A percentile compares a stretch with the other conserved stretches of the same genome.
phyloP scores from a whole-genome alignment of 2,888 invertebrate genomes.

The Phengaris arion region DNA sequence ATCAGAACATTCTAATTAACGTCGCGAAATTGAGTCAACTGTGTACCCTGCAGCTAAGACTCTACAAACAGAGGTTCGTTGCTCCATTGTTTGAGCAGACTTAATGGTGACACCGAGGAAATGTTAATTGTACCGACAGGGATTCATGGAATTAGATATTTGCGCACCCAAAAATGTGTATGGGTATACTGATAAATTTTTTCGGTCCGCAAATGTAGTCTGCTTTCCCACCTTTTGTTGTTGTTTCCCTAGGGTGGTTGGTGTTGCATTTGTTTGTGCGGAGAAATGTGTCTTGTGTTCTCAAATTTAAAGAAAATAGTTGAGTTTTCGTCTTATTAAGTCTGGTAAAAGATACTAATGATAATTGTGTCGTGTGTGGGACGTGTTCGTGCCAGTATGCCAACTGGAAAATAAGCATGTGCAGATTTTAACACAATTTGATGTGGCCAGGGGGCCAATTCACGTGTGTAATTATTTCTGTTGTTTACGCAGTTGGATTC shows the following conservation, averaged over 20 bases:
- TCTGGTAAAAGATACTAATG: too few relatives aligned
- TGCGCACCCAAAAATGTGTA: constrained; percentile 45
- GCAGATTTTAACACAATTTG: too few relatives aligned
- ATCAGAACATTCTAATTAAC: constrained; percentile 42
- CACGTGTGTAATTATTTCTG: too few relatives aligned
- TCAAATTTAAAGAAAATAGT: neutral
- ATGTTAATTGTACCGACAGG: constrained; percentile 71
- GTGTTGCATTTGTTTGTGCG: too few relatives aligned
- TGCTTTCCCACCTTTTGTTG: neutral
- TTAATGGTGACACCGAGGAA: constrained; percentile 74
- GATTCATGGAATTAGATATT: constrained; percentile 58
- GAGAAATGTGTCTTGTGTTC: neutral
- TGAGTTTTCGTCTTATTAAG: neutral
- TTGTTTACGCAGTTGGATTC: too few relatives aligned
- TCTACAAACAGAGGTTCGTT: constrained; percentile 60
- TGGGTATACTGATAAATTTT: neutral
- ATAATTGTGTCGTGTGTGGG: too few relatives aligned
- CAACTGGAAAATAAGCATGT: too few relatives aligned
- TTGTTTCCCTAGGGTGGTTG: neutral
- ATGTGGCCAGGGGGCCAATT: too few relatives aligned
- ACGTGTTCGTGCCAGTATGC: too few relatives aligned
- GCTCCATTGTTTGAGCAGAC: constrained; percentile 52
- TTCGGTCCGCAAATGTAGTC: neutral
- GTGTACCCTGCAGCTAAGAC: constrained; percentile 45
- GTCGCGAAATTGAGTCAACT: constrained; percentile 41